phyloP scores from a whole-genome alignment of 2,113 vertebrate species.

The Heterochromis multidens region DNA sequence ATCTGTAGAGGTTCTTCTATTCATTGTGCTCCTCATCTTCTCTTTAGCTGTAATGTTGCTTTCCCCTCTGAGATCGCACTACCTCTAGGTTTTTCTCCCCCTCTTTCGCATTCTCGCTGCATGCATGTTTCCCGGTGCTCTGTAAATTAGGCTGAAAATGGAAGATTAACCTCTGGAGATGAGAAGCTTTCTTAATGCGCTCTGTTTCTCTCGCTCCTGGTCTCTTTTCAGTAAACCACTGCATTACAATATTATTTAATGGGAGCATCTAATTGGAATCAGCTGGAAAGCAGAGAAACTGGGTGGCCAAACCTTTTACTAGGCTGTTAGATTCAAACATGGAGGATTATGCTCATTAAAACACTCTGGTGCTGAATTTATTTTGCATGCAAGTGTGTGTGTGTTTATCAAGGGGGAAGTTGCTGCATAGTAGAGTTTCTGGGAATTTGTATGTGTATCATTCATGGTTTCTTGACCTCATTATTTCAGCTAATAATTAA shows the following conservation, averaged over 20 bases:
- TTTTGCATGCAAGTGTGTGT: neutral
- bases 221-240: constrained; percentile 41
- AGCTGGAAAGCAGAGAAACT: constrained; percentile 45
- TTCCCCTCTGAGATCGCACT: neutral
- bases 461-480: neutral
- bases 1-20: neutral
- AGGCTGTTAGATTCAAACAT: constrained; percentile 32
- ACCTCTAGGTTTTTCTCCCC: neutral
- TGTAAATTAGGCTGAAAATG: constrained; percentile 68
- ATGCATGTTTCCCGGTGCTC: constrained; percentile 46
- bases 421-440: neutral
- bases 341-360: constrained; percentile 58
- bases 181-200: constrained; percentile 46
- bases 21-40: neutral
- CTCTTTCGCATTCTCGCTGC: constrained; percentile 29
- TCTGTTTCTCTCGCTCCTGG: constrained; percentile 15
- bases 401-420: neutral
- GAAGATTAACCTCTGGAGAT: constrained; percentile 63
- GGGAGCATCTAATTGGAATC: constrained; percentile 61
- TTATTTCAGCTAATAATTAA: neutral
- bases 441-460: neutral
- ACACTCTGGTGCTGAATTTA: constrained; percentile 3
- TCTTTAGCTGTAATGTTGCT: neutral
- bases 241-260: constrained; percentile 53
- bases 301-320: constrained; percentile 43